A percentile compares a stretch with the other conserved stretches of the same genome.
These are phyloP conservation scores for Caenorhabditis remanei DNA, from an alignment of 1,140 invertebrate genomes.

Conservation along the genomic window DNA sequence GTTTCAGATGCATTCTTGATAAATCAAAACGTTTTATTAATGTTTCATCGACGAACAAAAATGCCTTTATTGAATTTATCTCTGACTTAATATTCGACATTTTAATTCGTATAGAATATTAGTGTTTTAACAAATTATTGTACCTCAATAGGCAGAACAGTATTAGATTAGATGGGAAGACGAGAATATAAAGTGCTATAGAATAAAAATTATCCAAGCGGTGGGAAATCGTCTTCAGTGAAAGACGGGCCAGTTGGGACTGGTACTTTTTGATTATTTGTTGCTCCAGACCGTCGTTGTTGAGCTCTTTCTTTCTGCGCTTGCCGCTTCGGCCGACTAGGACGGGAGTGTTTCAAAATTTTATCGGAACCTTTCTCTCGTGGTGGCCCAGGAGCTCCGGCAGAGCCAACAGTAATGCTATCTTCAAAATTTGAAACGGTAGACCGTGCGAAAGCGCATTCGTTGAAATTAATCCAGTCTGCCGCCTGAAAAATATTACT, in stretches of 20 bases:
- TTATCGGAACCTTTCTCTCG: slow-evolving; percentile 1
- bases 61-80: too few relatives aligned
- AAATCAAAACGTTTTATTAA: too few relatives aligned
- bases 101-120: too few relatives aligned
- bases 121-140: background rate
- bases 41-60: too few relatives aligned
- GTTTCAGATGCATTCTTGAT: too few relatives aligned
- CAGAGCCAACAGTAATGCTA: slow-evolving; percentile 10
- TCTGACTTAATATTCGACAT: too few relatives aligned
- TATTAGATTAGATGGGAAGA: background rate
- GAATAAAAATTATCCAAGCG: slow-evolving; percentile 5
- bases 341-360: slow-evolving; percentile 31
- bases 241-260: slow-evolving; percentile 14
- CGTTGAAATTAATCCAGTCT: background rate
- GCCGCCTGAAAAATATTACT: background rate
- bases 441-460: background rate
- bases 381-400: slow-evolving; percentile 28
- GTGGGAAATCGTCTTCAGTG: slow-evolving; percentile 28
- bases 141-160: slow-evolving; percentile 10
- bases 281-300: slow-evolving; percentile 14
- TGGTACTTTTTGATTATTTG: too few relatives aligned
- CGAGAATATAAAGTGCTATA: background rate
- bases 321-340: slow-evolving; percentile 14
- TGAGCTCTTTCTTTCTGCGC: slow-evolving; percentile 22
- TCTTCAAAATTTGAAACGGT: background rate